phyloP scores from a whole-genome alignment of 1,140 invertebrate genomes.

The Listronotus bonariensis region DNA sequence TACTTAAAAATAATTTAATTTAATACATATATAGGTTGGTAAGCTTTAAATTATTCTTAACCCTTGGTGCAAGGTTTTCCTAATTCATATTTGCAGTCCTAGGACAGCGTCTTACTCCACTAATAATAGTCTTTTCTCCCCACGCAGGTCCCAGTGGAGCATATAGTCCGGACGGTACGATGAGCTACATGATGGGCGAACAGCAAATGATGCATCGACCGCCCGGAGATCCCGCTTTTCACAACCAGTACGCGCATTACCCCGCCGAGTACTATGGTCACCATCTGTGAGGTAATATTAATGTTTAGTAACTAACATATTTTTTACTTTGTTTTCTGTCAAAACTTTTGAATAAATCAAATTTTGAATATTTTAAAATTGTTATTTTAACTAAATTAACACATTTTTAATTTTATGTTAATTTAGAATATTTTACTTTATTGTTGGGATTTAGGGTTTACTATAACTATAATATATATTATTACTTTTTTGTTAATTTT shows the following conservation, averaged over 20 bases:
- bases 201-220: slow-evolving; percentile 94
- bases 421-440: too few relatives aligned
- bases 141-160: slow-evolving; percentile 90
- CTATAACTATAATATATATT: too few relatives aligned
- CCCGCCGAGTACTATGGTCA: slow-evolving; percentile 89
- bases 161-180: slow-evolving; percentile 91
- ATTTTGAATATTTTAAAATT: too few relatives aligned
- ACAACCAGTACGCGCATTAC: slow-evolving; percentile 88
- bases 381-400: too few relatives aligned
- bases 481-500: too few relatives aligned
- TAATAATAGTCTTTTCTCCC: slow-evolving; percentile 83
- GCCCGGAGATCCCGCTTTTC: slow-evolving; percentile 85
- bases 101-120: slow-evolving; percentile 54
- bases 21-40: too few relatives aligned
- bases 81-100: slow-evolving; percentile 22
- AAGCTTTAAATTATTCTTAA: too few relatives aligned
- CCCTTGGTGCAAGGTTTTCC: neutral
- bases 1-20: too few relatives aligned
- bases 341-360: too few relatives aligned
- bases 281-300: slow-evolving; percentile 72
- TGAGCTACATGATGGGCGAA: slow-evolving; percentile 97
- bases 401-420: too few relatives aligned
- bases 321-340: too few relatives aligned
- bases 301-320: neutral
- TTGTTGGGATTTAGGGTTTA: too few relatives aligned